phyloP scores from a whole-genome alignment of 1,140 invertebrate species.

The Drosophila parabipectinata region DNA sequence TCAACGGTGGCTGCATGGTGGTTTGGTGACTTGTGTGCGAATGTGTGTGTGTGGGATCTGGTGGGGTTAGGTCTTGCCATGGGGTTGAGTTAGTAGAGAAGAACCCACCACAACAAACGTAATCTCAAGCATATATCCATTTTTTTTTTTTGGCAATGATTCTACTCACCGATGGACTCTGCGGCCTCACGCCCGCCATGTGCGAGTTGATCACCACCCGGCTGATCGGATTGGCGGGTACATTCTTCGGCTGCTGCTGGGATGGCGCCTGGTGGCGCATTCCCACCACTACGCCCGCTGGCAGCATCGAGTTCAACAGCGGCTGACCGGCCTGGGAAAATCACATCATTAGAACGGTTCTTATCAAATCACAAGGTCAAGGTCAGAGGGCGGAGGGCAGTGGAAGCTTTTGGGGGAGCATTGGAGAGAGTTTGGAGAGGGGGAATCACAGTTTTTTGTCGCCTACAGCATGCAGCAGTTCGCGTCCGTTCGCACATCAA shows the following conservation, averaged over 20 bases:
- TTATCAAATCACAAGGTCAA: slow-evolving; percentile 14
- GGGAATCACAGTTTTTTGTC: neutral
- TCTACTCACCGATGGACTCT: slow-evolving; percentile 90
- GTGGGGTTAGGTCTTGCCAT: slow-evolving; percentile 26
- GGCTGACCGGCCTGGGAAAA: slow-evolving; percentile 73
- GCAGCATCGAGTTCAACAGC: slow-evolving; percentile 86
- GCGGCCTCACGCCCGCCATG: slow-evolving; percentile 91
- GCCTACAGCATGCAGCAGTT: slow-evolving; percentile 68
- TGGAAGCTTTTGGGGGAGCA: slow-evolving; percentile 17
- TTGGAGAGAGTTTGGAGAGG: neutral
- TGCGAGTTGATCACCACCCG: slow-evolving; percentile 92
- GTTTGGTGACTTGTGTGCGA: slow-evolving; percentile 12
- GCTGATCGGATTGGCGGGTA: slow-evolving; percentile 87
- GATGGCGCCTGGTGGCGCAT: slow-evolving; percentile 88
- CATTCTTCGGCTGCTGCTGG: slow-evolving; percentile 89
- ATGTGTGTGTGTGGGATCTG: neutral
- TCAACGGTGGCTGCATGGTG: slow-evolving; percentile 29
- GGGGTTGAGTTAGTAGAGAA: slow-evolving; percentile 61
- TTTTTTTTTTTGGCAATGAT: neutral
- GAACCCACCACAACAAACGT: slow-evolving; percentile 63
- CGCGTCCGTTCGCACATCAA: neutral
- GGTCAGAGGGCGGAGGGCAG: slow-evolving; percentile 3
- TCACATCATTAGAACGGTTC: slow-evolving; percentile 10
- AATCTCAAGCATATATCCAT: neutral
- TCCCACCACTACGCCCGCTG: slow-evolving; percentile 93